Base-by-base conservation (phyloP, 1,140 invertebrate genomes). In the Drosophila eugracilis region DNA sequence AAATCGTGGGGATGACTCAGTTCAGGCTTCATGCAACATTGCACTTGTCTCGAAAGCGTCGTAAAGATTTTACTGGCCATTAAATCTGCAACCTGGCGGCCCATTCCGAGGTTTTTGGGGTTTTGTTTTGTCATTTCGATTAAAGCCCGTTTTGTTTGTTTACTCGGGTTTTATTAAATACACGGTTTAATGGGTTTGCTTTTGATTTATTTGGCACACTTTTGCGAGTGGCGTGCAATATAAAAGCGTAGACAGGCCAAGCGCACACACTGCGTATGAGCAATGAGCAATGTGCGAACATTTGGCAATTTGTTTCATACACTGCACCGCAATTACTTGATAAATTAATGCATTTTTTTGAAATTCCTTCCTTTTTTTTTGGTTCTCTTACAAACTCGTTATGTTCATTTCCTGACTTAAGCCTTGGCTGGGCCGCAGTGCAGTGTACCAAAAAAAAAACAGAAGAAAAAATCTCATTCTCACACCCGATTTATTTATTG, bases 191-290 rank as follows among this genome's bases (percentile, higher is more conserved):
- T 77, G 60, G 58, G 34, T 39, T 24, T 17, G 66, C 53, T 67
- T 67, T 77, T 86, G 81, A 85, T 80, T 85, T 80, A 85, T 77
- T 77, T 80, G 81, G 81, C 81, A 85, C 81, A 86, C 72, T 86
- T 77, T 73, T 48, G 39, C 47, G 54, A 69, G 70, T 81, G 78
- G 60, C 73, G 36, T 45, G 54, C 58, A 45, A 67, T 72, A 67
- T 50, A 76, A 26, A 53, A 55, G 55, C 62, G 65, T 37, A 55
- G 37, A 54, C 50, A 45, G 34, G 57, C 26, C 19, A 57, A 66
- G 69, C 69, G 53, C 70, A 49, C 44, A 80, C 76, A 48, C 21
- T 60, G 67, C 77, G 81, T 86, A 85, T 86, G 58, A 69, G 72
- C 58, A 42, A 84, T 78, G 32, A 48, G 41, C 37, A 49, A 36